These are phyloP conservation scores for Anseranas semipalmata DNA, from an alignment of 2,113 vertebrate genomes.

Conservation along the genomic window DNA sequence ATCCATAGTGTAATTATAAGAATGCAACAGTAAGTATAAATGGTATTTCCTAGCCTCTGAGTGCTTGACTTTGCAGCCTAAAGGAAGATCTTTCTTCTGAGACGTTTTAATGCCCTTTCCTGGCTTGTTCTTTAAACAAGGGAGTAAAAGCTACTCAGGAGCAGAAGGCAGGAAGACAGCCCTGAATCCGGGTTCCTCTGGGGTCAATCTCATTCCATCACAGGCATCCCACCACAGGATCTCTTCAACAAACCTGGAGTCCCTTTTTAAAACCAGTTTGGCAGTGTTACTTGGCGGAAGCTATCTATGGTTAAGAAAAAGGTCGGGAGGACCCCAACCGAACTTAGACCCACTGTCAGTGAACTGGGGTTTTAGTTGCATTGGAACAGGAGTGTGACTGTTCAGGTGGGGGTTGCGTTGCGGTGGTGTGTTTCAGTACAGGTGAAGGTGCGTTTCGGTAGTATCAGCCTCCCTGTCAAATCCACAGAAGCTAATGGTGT, in stretches of 20 bases:
- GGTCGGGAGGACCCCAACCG: background rate
- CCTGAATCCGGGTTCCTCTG: background rate
- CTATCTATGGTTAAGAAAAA: background rate
- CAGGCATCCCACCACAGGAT: background rate
- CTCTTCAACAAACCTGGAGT: background rate
- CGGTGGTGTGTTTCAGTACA: rapidly evolving
- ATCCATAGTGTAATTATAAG: background rate
- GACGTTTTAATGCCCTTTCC: background rate
- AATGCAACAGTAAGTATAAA: background rate
- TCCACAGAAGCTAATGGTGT: background rate
- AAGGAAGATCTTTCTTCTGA: background rate
- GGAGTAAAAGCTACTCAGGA: background rate
- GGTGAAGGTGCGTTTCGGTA: background rate
- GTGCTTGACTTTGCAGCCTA: background rate
- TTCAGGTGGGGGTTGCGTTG: background rate
- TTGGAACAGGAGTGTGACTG: rapidly evolving
- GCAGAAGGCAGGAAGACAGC: background rate
- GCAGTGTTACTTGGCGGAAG: background rate
- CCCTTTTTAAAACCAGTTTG: background rate
- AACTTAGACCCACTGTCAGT: background rate
- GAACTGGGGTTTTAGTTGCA: background rate
- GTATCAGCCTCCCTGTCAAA: background rate
- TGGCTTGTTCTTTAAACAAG: background rate
- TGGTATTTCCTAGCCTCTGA: background rate
- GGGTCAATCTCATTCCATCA: background rate